phyloP scores from a whole-genome alignment of 2,797 vertebrate species.

The Catamblyrhynchus diadema region DNA sequence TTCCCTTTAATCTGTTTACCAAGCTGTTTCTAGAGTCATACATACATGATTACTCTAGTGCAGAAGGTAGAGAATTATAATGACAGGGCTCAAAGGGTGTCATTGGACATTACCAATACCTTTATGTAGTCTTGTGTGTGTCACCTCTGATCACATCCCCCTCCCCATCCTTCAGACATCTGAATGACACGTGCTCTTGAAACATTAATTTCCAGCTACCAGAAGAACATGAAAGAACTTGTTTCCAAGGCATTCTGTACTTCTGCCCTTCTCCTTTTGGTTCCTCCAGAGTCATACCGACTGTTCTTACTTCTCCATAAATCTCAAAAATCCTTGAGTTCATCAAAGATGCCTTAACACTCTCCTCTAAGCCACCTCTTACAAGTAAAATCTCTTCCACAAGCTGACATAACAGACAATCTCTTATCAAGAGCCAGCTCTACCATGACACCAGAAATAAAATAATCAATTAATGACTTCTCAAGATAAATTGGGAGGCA shows the following conservation, averaged over 20 bases:
- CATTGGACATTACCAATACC: not conserved
- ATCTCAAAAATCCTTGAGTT: not conserved
- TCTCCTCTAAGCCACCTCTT: not conserved
- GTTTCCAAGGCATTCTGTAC: not conserved
- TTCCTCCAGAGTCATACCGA: not conserved
- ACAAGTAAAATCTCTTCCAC: not conserved
- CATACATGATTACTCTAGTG: not conserved
- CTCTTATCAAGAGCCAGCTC: not conserved
- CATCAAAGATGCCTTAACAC: rapidly evolving
- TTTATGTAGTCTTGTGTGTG: not conserved
- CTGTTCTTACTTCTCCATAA: not conserved
- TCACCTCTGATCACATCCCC: not conserved
- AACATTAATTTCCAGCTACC: not conserved
- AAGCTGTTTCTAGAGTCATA: not conserved
- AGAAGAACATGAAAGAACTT: not conserved
- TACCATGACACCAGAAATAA: not conserved
- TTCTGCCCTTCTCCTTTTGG: not conserved
- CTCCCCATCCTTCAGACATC: not conserved
- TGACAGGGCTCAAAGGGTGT: not conserved
- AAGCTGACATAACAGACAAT: not conserved
- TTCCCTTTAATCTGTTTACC: not conserved
- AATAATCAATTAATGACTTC: not conserved
- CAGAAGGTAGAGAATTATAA: not conserved
- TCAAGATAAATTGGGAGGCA: not conserved
- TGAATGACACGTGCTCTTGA: not conserved